Conservation (phyloP, 2,797 vertebrate genomes). For the Macrochelys suwanniensis region DNA sequence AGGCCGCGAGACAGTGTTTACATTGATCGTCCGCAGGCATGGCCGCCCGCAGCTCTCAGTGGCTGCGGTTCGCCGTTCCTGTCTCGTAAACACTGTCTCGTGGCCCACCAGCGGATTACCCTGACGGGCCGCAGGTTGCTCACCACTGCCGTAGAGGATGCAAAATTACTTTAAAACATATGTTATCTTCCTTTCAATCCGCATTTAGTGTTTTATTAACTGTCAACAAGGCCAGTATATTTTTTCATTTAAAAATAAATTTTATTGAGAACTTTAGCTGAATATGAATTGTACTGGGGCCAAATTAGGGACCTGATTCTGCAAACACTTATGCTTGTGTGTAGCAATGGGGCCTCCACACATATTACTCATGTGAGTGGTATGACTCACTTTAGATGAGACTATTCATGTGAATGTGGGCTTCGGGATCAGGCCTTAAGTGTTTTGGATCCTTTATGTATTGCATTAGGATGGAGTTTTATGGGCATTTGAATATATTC, state of each 20-base stretch:
- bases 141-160: too few relatives aligned
- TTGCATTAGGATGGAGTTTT: not conserved
- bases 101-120: too few relatives aligned
- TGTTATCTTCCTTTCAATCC: not conserved
- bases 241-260: not conserved
- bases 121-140: too few relatives aligned
- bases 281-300: constrained; percentile 3
- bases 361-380: accelerated
- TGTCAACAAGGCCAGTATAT: not conserved
- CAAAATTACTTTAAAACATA: not conserved
- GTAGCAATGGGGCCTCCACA: not conserved
- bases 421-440: not conserved
- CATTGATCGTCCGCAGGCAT: too few relatives aligned
- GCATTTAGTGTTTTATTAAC: not conserved
- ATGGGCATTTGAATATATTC: not conserved
- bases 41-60: too few relatives aligned
- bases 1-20: too few relatives aligned
- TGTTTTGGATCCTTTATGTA: not conserved
- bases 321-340: not conserved
- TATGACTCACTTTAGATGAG: accelerated
- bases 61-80: too few relatives aligned
- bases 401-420: not conserved
- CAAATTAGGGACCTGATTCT: constrained; percentile 25
- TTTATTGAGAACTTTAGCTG: constrained; percentile 9
- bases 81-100: too few relatives aligned